phyloP scores from a whole-genome alignment of 2,113 vertebrate genomes.

The Pteropus alecto region DNA sequence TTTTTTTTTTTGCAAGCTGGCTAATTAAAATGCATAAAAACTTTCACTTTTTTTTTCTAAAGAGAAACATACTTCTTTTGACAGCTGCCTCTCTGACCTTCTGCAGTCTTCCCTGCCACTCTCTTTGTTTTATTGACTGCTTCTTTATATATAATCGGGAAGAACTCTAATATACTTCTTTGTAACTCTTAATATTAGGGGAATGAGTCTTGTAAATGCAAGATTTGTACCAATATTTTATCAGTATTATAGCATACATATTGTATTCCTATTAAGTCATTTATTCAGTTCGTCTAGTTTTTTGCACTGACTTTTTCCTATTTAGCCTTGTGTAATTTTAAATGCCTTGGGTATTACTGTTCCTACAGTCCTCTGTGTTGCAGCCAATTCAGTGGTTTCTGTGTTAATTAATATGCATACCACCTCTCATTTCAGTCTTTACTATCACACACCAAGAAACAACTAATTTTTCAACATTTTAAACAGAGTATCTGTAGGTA shows the following conservation, averaged over 20 bases:
- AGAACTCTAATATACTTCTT: not conserved
- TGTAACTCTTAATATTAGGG: not conserved
- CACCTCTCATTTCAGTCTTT: not conserved
- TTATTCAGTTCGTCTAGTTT: not conserved
- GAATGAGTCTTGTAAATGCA: not conserved
- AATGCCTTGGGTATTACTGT: not conserved
- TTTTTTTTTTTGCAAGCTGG: not conserved
- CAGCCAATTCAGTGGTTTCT: not conserved
- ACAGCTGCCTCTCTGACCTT: not conserved
- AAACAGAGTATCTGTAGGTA: not conserved
- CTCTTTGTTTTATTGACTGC: not conserved
- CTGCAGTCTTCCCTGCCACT: not conserved
- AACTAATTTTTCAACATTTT: not conserved
- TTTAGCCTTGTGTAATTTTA: not conserved
- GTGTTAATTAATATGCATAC: not conserved
- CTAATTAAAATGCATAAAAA: constrained; percentile 58
- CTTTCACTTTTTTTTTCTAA: constrained; percentile 17
- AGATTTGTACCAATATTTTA: not conserved
- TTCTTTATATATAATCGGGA: not conserved
- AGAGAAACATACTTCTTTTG: not conserved
- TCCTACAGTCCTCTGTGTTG: not conserved
- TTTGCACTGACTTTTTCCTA: not conserved
- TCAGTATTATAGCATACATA: not conserved
- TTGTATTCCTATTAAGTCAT: not conserved
- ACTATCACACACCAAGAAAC: not conserved